A percentile compares a stretch with the other conserved stretches of the same genome.
Evolutionary conservation across 1,140 invertebrate species (phyloP).

Genomic region (Apis laboriosa): DNA sequence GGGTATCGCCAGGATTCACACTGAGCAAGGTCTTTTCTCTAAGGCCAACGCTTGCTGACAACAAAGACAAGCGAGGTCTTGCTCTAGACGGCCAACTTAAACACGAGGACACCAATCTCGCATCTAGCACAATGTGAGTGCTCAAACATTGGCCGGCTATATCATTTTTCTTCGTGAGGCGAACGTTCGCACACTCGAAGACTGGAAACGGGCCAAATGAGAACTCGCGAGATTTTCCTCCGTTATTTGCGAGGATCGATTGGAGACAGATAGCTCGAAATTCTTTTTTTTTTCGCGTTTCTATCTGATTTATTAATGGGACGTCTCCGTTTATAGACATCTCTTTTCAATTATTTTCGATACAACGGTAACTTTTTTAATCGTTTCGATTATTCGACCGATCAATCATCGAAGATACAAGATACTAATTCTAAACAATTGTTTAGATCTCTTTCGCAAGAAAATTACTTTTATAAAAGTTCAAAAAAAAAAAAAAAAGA

Average conservation of each 20-base stretch:
- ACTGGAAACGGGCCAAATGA: conserved; percentile 60
- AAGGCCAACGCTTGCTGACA: conserved; percentile 96
- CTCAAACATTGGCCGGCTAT: conserved; percentile 66
- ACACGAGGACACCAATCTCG: conserved; percentile 99
- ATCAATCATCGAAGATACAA: too few species aligned
- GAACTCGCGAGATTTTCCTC: background rate
- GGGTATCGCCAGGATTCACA: conserved; percentile 97
- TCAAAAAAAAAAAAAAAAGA: too few species aligned
- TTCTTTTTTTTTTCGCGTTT: background rate
- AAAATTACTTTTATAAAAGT: too few species aligned
- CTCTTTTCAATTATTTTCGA: too few species aligned
- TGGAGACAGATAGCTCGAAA: background rate
- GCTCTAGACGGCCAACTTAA: conserved; percentile 99
- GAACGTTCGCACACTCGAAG: conserved; percentile 35
- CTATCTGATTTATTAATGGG: background rate
- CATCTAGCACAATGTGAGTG: conserved; percentile 95
- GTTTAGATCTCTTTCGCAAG: too few species aligned
- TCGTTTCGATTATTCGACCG: too few species aligned
- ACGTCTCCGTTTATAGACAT: background rate
- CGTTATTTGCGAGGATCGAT: background rate
- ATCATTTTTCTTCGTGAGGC: conserved; percentile 17
- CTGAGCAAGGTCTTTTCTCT: conserved; percentile 98
- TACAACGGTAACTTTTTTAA: too few species aligned
- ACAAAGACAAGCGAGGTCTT: conserved; percentile 99
- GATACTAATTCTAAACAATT: too few species aligned